phyloP scores from a whole-genome alignment of 2,113 vertebrate genomes.

The Zosterops borbonicus region DNA sequence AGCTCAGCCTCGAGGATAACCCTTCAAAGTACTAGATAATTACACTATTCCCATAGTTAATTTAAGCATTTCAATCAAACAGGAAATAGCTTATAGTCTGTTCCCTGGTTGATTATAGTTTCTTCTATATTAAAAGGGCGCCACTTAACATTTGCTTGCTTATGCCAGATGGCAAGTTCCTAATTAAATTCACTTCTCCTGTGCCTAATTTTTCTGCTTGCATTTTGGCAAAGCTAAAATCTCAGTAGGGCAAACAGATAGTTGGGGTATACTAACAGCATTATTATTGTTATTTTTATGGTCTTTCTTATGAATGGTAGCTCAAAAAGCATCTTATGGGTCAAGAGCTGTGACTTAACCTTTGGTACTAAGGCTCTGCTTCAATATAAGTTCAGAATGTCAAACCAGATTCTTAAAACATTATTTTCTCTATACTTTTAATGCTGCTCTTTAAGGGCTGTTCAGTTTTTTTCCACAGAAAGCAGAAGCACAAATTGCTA shows the following conservation, averaged over 20 bases:
- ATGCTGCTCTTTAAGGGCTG: background rate
- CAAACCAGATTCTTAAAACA: background rate
- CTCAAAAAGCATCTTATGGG: background rate
- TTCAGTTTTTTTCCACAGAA: background rate
- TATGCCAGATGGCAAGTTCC: constrained; percentile 27
- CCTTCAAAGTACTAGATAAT: background rate
- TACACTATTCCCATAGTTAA: background rate
- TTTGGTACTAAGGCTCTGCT: background rate
- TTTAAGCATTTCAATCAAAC: background rate
- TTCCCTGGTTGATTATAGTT: background rate
- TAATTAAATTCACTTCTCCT: constrained; percentile 35
- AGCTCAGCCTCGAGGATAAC: background rate
- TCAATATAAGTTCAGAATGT: background rate
- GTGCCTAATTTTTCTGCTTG: background rate
- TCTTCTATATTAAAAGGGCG: background rate
- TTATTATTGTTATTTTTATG: constrained; percentile 3
- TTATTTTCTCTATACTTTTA: background rate
- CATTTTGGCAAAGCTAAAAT: constrained; percentile 24
- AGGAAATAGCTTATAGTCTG: background rate
- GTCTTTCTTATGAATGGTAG: background rate
- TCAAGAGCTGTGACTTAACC: background rate
- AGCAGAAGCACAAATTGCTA: background rate
- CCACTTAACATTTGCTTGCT: background rate
- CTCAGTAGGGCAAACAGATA: background rate
- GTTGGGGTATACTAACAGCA: background rate